A percentile compares a stretch with the other conserved stretches of the same genome.
phyloP scores from a whole-genome alignment of 2,113 vertebrate species.

The Sardina pilchardus region DNA sequence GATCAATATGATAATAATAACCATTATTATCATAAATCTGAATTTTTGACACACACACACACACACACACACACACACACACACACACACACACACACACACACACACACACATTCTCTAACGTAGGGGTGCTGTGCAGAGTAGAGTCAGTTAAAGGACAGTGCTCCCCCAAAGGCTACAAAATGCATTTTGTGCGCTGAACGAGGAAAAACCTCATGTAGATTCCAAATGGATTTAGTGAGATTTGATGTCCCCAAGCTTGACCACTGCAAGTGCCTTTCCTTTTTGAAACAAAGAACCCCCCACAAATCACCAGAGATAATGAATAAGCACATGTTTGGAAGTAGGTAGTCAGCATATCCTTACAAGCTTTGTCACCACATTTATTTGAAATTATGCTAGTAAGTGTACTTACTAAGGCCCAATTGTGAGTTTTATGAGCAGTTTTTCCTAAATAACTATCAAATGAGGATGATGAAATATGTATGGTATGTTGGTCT shows the following conservation, averaged over 20 bases:
- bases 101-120: neutral
- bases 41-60: neutral
- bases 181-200: neutral
- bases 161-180: neutral
- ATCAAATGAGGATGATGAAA: too few relatives aligned
- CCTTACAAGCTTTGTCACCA: neutral
- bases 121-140: neutral
- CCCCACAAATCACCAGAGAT: too few relatives aligned
- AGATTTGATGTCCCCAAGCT: neutral
- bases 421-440: too few relatives aligned
- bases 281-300: neutral
- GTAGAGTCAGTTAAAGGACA: slow-evolving; percentile 11
- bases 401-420: too few relatives aligned
- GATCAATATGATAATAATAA: too few relatives aligned
- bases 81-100: neutral
- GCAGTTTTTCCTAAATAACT: too few relatives aligned
- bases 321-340: too few relatives aligned
- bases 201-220: neutral
- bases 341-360: neutral
- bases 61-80: neutral
- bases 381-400: too few relatives aligned
- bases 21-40: neutral
- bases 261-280: neutral
- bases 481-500: too few relatives aligned
- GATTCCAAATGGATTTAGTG: neutral